Percentiles rank a stretch among this genome's conserved stretches.
phyloP scores from a whole-genome alignment of 92 coral and sea anemone species.

The Diadumene lineata region DNA sequence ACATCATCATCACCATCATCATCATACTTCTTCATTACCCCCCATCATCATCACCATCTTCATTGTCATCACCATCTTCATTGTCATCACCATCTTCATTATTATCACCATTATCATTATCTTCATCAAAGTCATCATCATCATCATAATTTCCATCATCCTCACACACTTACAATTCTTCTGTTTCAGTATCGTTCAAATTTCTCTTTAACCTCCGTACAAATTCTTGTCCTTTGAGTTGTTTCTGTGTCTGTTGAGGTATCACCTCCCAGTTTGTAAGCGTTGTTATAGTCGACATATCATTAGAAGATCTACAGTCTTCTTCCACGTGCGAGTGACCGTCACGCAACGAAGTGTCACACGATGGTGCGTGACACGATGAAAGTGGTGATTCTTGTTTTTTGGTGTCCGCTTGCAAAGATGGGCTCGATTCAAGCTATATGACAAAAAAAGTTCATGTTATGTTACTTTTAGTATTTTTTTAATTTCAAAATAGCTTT shows the following conservation, averaged over 20 bases:
- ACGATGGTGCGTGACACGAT: constrained; percentile 12
- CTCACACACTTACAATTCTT: constrained; percentile 76
- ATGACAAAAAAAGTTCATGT: background rate
- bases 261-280: constrained; percentile 48
- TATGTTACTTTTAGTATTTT: too few species aligned
- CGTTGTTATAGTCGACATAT: constrained; percentile 38
- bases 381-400: constrained; percentile 6
- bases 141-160: background rate
- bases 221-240: constrained; percentile 85
- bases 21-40: constrained; percentile 71
- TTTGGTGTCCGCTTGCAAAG: constrained; percentile 12
- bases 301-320: background rate
- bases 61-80: background rate
- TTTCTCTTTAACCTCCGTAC: constrained; percentile 64
- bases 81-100: too few species aligned
- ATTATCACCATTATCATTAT: background rate
- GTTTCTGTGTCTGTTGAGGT: constrained; percentile 47
- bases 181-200: constrained; percentile 46
- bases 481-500: too few species aligned
- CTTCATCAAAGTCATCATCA: too few species aligned
- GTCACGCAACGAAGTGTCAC: constrained; percentile 30
- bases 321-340: constrained; percentile 2
- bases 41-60: background rate
- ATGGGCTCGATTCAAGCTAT: background rate
- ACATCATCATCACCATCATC: background rate